Evolutionary conservation across 1,140 invertebrate species (phyloP).

Genomic region (Drosophila malerkotliana): DNA sequence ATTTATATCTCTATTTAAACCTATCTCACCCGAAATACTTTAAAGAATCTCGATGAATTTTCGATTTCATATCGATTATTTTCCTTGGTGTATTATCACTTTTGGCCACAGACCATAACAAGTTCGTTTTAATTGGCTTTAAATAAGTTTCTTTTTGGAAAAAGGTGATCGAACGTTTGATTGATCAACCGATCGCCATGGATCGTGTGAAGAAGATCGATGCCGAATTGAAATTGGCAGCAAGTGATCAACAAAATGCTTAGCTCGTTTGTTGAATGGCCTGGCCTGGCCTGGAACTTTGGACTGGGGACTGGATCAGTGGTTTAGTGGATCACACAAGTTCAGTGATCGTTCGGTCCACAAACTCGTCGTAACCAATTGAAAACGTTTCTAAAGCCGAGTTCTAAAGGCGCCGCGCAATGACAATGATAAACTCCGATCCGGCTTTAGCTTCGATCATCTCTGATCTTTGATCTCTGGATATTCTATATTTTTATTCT

Average conservation of each 20-base stretch:
- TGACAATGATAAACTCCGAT: conserved; percentile 50
- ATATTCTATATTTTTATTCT: not conserved
- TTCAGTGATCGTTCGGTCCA: not conserved
- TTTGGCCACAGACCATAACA: not conserved
- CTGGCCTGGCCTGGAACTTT: not conserved
- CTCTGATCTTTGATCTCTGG: conserved; percentile 2
- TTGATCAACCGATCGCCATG: not conserved
- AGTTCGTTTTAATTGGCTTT: conserved; percentile 11
- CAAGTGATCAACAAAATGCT: conserved; percentile 9
- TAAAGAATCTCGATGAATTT: not conserved
- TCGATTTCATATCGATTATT: not conserved
- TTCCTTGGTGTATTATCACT: not conserved
- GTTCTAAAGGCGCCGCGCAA: conserved; percentile 44
- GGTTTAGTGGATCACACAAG: conserved; percentile 3
- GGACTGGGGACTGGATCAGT: conserved; percentile 1
- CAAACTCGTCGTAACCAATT: conserved; percentile 7
- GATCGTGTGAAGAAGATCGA: conserved; percentile 50
- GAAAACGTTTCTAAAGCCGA: conserved; percentile 1
- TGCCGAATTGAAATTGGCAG: conserved; percentile 41
- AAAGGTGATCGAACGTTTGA: conserved; percentile 7
- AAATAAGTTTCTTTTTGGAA: conserved; percentile 2
- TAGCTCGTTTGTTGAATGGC: not conserved
- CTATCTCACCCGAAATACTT: too few relatives aligned
- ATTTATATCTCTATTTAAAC: too few relatives aligned
- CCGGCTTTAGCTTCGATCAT: conserved; percentile 24